Base-by-base conservation (phyloP, 1,140 invertebrate genomes). In the Thrips palmi region DNA sequence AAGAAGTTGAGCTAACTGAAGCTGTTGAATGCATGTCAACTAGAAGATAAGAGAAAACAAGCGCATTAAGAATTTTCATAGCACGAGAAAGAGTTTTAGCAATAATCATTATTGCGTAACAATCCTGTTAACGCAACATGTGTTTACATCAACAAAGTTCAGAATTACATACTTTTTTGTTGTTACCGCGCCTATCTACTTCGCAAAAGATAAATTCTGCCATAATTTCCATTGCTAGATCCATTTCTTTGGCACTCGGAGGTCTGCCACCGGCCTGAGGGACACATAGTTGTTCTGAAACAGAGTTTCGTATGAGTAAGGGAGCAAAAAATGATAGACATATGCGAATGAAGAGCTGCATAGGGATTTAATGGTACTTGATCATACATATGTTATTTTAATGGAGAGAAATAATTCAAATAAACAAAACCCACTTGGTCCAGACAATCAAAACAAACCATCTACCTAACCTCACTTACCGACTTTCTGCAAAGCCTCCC, bases 131-230 rank as follows among this genome's bases (percentile, higher is more conserved):
- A 27, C 12, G n/a, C n/a, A n/a, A n/a, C 14, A 35, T 20, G 5
- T 6, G 5, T 35, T 5, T 35, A 15, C 6, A 10, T 35, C 5
- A 14, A 6, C 33, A 35, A 7, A 35, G 22, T 19, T 11, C 14
- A 10, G 1, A 7, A 30, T 17, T 42, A 33, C 24, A 20, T 18
- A 38, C 37, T 22, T 25, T 47, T 24, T 45, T 48, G 22, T 42
- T 39, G 28, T 36, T 33, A 15, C 73, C 71, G 14, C 71, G 60
- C 20, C 68, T 62, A 19, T 79, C 76, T 0, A 71, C 64, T 54
- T 86, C 80, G 34, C 73, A 73, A 49, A 86, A 86, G 17, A 86
- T 67, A 55, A 81, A 83, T 52, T 84, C 79, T 2, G 77, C 68
- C 56, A 84, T 83, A 17, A 86, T 59, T 44, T 83, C 77, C 56